phyloP scores from a whole-genome alignment of 2,888 invertebrate species.

The Smittia aterrima region DNA sequence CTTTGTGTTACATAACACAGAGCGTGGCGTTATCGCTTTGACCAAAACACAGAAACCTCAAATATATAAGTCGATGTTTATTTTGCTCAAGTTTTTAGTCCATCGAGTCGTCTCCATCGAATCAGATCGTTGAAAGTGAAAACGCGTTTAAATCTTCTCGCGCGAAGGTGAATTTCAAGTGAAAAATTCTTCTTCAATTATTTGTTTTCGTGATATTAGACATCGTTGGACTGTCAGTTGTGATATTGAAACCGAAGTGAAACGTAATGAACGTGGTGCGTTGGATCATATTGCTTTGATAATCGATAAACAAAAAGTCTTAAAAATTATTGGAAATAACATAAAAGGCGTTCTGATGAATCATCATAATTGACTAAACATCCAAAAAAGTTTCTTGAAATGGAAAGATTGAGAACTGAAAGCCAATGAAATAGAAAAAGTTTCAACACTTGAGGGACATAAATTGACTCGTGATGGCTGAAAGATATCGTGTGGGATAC shows the following conservation, averaged over 20 bases:
- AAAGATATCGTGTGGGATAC: no score
- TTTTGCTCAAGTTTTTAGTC: constrained; percentile 28
- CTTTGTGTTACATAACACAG: background rate
- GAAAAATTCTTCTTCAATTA: background rate
- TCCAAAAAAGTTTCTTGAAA: no score
- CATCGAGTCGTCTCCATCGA: constrained; percentile 1
- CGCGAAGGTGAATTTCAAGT: background rate
- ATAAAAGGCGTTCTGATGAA: no score
- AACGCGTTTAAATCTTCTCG: background rate
- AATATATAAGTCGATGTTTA: constrained; percentile 35
- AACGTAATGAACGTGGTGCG: background rate
- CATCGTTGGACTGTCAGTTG: background rate
- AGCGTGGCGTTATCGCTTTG: background rate
- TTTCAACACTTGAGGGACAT: no score
- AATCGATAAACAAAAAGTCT: no score
- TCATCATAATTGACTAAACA: no score
- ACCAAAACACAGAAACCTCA: background rate
- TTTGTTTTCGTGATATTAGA: background rate
- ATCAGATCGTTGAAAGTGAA: constrained; percentile 32
- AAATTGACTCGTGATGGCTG: no score
- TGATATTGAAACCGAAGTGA: background rate
- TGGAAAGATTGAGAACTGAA: no score
- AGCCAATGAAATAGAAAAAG: no score
- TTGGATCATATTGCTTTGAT: background rate
- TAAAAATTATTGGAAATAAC: no score